Conservation (phyloP, 2,888 invertebrate genomes). For the Plemyria rubiginata region DNA sequence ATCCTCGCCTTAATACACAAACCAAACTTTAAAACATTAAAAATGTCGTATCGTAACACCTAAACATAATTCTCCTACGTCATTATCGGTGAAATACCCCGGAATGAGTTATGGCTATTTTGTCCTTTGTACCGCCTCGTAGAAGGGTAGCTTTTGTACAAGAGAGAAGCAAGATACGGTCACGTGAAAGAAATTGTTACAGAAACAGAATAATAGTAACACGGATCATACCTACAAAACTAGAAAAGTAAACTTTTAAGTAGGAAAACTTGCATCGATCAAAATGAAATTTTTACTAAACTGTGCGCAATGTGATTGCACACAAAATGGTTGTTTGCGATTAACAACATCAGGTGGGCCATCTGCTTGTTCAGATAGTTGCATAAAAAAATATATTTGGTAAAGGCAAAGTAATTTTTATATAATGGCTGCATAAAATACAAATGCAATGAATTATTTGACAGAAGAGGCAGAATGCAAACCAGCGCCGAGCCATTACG, state of each 20-base stretch:
- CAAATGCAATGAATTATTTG: constrained; percentile 24
- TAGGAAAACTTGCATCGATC: no score
- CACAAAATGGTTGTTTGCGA: no score
- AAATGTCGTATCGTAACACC: constrained; percentile 9
- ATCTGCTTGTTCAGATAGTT: no score
- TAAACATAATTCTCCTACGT: constrained; percentile 25
- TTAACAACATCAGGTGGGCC: no score
- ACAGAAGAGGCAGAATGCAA: constrained; percentile 22
- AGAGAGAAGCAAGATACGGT: neutral
- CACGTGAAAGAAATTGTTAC: no score
- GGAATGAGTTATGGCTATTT: constrained; percentile 32
- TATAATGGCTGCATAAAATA: constrained; percentile 14
- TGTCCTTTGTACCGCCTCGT: neutral
- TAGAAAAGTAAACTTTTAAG: no score
- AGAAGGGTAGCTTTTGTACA: constrained; percentile 7
- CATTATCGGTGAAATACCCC: constrained; percentile 37
- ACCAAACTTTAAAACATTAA: no score
- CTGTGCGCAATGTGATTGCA: no score
- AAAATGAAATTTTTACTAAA: no score
- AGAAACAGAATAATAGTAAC: no score
- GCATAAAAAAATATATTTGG: neutral
- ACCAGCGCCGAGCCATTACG: constrained; percentile 15
- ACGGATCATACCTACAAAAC: no score
- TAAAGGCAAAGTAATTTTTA: neutral
- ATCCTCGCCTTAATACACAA: no score